phyloP scores from a whole-genome alignment of 2,888 invertebrate genomes.

The Nomada fabriciana region DNA sequence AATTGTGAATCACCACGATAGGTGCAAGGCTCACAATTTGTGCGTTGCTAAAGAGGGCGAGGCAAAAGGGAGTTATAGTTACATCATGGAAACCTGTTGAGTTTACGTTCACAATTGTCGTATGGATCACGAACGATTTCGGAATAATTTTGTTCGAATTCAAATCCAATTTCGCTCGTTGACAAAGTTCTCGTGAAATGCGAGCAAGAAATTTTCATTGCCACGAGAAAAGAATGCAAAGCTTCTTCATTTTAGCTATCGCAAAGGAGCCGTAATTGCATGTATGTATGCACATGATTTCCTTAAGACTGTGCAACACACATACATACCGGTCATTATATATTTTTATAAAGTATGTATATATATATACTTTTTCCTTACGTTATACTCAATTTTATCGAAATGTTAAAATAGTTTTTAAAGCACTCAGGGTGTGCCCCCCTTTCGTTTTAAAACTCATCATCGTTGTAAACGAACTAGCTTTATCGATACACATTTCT shows the following conservation, averaged over 20 bases:
- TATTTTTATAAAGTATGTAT: background rate
- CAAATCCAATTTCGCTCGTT: background rate
- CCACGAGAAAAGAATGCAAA: background rate
- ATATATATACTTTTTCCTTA: background rate
- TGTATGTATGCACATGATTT: slow-evolving; percentile 14
- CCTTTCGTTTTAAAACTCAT: no score
- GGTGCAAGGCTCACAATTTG: slow-evolving; percentile 90
- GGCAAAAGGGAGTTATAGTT: slow-evolving; percentile 51
- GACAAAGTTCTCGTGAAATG: slow-evolving; percentile 3
- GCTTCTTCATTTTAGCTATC: slow-evolving; percentile 13
- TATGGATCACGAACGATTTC: slow-evolving; percentile 14
- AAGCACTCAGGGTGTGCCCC: no score
- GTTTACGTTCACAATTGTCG: slow-evolving; percentile 1
- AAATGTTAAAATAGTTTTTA: background rate
- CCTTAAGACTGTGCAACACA: slow-evolving; percentile 7
- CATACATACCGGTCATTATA: background rate
- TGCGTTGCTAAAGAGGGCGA: slow-evolving; percentile 86
- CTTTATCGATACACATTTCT: background rate
- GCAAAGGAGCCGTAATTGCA: background rate
- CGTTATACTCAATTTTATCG: slow-evolving; percentile 6
- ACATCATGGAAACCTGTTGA: slow-evolving; percentile 58
- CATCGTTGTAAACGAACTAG: no score
- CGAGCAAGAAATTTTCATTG: background rate
- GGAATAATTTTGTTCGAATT: slow-evolving; percentile 37
- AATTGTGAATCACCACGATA: slow-evolving; percentile 92